Conservation (phyloP, 2,888 invertebrate species). For the Megastigmus dorsalis region DNA sequence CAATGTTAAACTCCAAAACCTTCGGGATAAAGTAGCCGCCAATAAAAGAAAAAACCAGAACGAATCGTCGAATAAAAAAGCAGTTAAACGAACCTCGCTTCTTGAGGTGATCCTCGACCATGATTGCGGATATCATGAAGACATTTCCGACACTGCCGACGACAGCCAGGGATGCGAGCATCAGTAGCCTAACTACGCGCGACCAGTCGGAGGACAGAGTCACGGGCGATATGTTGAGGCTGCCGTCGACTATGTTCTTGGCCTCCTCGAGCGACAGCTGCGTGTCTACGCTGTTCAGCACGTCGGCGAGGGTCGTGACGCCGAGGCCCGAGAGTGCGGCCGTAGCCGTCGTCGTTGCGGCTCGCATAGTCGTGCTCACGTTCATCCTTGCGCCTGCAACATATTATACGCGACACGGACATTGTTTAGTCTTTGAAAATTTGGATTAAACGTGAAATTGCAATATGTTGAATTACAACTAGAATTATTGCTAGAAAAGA, state of each 20-base stretch:
- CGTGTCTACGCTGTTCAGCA: conserved; percentile 21
- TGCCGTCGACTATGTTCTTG: conserved; percentile 28
- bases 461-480: too few species aligned
- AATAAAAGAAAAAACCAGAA: too few species aligned
- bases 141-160: conserved; percentile 84
- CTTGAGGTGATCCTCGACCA: conserved; percentile 83
- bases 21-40: too few species aligned
- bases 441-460: too few species aligned
- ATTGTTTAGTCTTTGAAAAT: too few species aligned
- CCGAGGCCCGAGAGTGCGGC: conserved; percentile 57
- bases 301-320: conserved; percentile 25
- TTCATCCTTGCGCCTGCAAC: conserved; percentile 33
- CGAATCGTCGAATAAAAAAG: too few species aligned
- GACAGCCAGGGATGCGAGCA: conserved; percentile 80
- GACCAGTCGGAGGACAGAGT: conserved; percentile 82
- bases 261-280: conserved; percentile 17
- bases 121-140: conserved; percentile 84
- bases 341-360: conserved; percentile 58
- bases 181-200: conserved; percentile 79
- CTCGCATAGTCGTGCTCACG: conserved; percentile 53
- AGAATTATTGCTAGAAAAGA: too few species aligned
- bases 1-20: too few species aligned
- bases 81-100: conserved; percentile 77
- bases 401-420: too few species aligned
- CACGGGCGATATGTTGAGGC: conserved; percentile 79